A percentile compares a stretch with the other conserved stretches of the same genome.
Conservation (phyloP, 2,113 vertebrate species). For the Atlantisia rogersi region DNA sequence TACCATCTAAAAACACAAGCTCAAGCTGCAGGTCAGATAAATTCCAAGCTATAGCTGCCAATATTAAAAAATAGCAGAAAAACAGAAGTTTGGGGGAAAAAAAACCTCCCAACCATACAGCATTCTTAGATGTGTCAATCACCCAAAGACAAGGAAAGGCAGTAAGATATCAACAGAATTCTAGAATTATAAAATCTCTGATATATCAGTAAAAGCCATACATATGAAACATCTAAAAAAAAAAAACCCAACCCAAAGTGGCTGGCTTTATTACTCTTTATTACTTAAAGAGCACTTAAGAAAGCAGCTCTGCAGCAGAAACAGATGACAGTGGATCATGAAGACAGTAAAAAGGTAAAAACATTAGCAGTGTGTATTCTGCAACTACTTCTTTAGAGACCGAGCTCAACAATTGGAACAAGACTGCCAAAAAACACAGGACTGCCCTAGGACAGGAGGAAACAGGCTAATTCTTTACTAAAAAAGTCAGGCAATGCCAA, state of each 20-base stretch:
- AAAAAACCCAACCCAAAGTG: background rate
- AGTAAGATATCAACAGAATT: background rate
- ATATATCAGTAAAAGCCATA: background rate
- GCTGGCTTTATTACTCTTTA: background rate
- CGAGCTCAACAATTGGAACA: background rate
- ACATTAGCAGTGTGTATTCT: background rate
- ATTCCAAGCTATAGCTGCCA: background rate
- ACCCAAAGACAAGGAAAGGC: background rate
- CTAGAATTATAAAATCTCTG: background rate
- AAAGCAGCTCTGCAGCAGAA: conserved; percentile 4
- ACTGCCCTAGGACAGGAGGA: conserved; percentile 46
- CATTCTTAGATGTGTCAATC: background rate
- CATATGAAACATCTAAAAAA: background rate
- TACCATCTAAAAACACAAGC: background rate
- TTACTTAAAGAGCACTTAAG: conserved; percentile 20
- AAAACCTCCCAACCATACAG: background rate
- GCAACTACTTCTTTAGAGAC: conserved; percentile 10
- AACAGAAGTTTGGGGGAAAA: background rate
- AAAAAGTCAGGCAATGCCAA: conserved; percentile 32
- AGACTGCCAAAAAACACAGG: conserved; percentile 26
- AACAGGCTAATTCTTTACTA: conserved; percentile 32
- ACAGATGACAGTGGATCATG: background rate
- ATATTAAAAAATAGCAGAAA: background rate
- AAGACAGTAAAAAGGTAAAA: conserved; percentile 33
- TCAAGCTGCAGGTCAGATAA: background rate